phyloP scores from a whole-genome alignment of 1,140 invertebrate genomes.

The Carposina sasakii region DNA sequence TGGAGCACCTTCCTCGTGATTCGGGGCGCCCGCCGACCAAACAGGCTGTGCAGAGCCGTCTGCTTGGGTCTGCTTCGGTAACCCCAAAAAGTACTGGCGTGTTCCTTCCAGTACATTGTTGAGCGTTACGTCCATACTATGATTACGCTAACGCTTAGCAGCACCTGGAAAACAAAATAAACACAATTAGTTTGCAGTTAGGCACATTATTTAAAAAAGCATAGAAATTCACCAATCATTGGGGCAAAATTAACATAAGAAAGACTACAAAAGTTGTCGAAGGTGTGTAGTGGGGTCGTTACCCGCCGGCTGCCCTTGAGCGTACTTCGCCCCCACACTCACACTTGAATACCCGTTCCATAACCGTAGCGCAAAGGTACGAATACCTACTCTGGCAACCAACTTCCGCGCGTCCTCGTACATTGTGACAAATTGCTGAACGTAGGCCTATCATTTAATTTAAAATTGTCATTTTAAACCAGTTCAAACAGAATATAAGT shows the following conservation, averaged over 20 bases:
- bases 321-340: conserved; percentile 50
- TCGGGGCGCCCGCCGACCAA: conserved; percentile 53
- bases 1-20: conserved; percentile 62
- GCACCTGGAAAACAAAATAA: conserved; percentile 34
- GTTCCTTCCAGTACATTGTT: conserved; percentile 86
- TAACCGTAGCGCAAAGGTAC: conserved; percentile 8
- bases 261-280: too few relatives aligned
- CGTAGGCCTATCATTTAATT: too few relatives aligned
- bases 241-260: too few relatives aligned
- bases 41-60: conserved; percentile 52
- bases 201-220: too few relatives aligned
- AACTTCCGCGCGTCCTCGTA: conserved; percentile 27
- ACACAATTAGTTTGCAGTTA: too few relatives aligned
- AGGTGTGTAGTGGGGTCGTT: conserved; percentile 53
- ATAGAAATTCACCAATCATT: too few relatives aligned
- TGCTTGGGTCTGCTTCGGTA: conserved; percentile 75
- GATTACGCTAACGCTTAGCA: conserved; percentile 36
- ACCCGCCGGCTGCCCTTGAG: conserved; percentile 59
- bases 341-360: conserved; percentile 10
- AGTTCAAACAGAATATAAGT: too few relatives aligned
- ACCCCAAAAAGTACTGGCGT: conserved; percentile 84
- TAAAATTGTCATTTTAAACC: too few relatives aligned
- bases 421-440: too few relatives aligned
- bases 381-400: background rate
- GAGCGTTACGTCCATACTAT: conserved; percentile 81